Evolutionary conservation across 2,888 invertebrate genomes (phyloP).

Genomic region (Ramazzottius varieornatus): DNA sequence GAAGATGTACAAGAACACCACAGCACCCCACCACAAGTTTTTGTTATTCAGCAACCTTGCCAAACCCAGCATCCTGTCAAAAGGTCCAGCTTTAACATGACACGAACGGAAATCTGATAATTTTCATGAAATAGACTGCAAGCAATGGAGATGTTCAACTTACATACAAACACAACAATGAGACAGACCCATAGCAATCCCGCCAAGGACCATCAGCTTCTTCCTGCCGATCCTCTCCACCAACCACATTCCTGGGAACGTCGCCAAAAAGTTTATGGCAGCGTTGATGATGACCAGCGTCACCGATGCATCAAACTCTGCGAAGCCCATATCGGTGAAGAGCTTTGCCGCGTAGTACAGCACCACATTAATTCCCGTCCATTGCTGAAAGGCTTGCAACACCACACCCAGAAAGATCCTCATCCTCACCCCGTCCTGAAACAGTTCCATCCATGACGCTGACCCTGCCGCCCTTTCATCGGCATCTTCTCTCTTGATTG

Average conservation of each 20-base stretch:
- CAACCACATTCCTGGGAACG: slow-evolving; percentile 2
- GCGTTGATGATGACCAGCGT: not conserved
- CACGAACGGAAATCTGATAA: not conserved
- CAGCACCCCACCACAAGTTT: not conserved
- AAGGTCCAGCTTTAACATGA: no score
- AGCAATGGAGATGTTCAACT: no score
- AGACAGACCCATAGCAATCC: not conserved
- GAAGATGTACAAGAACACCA: not conserved
- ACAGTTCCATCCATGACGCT: not conserved
- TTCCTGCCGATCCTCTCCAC: not conserved
- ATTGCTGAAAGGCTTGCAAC: not conserved
- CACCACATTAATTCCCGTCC: not conserved
- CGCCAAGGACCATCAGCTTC: not conserved
- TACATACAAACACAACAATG: not conserved
- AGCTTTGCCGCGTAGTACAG: not conserved
- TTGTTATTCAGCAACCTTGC: not conserved
- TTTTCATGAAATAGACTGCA: not conserved
- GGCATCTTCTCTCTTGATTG: not conserved
- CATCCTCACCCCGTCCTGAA: not conserved
- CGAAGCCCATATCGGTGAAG: not conserved
- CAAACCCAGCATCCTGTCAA: no score
- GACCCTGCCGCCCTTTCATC: not conserved
- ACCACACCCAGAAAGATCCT: not conserved
- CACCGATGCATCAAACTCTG: not conserved
- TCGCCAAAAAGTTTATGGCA: not conserved